phyloP scores from a whole-genome alignment of 2,113 vertebrate species.

The Mastomys natalensis region DNA sequence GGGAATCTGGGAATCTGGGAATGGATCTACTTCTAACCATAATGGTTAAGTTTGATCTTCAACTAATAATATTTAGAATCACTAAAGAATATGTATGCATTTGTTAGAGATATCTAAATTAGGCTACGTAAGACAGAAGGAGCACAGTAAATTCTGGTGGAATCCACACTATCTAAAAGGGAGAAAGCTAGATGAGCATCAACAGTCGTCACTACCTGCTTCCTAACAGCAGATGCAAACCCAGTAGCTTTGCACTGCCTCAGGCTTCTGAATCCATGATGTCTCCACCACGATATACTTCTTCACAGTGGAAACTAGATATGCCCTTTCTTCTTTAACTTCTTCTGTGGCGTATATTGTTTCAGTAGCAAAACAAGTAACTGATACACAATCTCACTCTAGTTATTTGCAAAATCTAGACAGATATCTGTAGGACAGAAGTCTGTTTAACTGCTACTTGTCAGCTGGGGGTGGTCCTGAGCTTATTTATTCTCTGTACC shows the following conservation, averaged over 20 bases:
- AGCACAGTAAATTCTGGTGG: not conserved
- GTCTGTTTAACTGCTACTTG: not conserved
- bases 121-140: not conserved
- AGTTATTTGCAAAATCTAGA: not conserved
- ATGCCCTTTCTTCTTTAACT: not conserved
- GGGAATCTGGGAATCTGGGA: not conserved
- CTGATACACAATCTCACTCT: not conserved
- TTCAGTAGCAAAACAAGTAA: not conserved
- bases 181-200: not conserved
- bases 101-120: not conserved
- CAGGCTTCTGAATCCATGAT: not conserved
- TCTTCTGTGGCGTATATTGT: not conserved
- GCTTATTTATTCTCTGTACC: not conserved
- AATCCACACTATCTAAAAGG: not conserved
- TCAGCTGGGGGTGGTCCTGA: not conserved
- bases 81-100: not conserved
- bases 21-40: not conserved
- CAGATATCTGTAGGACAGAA: not conserved
- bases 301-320: not conserved
- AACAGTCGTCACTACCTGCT: not conserved
- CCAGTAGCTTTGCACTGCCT: not conserved
- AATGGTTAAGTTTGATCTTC: not conserved
- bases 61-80: not conserved
- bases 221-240: not conserved
- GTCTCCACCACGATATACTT: not conserved